These are phyloP conservation scores for Umimayanthus chanpuru DNA, from an alignment of 92 coral and sea anemone species.

Conservation along the genomic window DNA sequence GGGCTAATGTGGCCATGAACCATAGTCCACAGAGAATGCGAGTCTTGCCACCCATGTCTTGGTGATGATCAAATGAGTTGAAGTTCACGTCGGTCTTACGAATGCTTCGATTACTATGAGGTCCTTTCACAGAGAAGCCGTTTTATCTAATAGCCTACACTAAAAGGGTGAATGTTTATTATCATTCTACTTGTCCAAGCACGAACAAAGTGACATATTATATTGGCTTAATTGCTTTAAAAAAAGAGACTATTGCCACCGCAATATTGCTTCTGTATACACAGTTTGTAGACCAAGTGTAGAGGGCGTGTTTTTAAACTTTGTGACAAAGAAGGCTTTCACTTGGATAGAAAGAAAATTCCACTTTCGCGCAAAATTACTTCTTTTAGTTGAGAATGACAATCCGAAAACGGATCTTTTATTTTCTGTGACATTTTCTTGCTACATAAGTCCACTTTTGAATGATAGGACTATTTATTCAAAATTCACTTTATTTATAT, in stretches of 20 bases:
- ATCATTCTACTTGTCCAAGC: not conserved
- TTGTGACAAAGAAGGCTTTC: not conserved
- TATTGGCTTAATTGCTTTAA: not conserved
- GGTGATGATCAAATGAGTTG: not conserved
- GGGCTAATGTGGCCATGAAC: not conserved
- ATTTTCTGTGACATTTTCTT: not conserved
- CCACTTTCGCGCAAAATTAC: not conserved
- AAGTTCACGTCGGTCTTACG: not conserved
- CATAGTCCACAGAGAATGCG: not conserved
- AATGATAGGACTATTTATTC: conserved; percentile 3
- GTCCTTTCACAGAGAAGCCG: not conserved
- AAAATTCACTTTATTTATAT: conserved; percentile 8
- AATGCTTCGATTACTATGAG: not conserved
- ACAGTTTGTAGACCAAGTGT: conserved; percentile 5
- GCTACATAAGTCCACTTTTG: not conserved
- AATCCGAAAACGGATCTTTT: not conserved
- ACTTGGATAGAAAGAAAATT: no score
- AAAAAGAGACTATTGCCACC: not conserved
- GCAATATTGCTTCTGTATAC: not conserved
- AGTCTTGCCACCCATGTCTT: not conserved
- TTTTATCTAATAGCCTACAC: not conserved
- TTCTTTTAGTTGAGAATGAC: not conserved
- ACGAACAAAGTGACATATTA: conserved; percentile 10
- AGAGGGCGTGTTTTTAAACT: not conserved
- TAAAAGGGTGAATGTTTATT: not conserved